A percentile compares a stretch with the other conserved stretches of the same genome.
phyloP scores from a whole-genome alignment of 2,888 invertebrate species.

The Eledona agricola region DNA sequence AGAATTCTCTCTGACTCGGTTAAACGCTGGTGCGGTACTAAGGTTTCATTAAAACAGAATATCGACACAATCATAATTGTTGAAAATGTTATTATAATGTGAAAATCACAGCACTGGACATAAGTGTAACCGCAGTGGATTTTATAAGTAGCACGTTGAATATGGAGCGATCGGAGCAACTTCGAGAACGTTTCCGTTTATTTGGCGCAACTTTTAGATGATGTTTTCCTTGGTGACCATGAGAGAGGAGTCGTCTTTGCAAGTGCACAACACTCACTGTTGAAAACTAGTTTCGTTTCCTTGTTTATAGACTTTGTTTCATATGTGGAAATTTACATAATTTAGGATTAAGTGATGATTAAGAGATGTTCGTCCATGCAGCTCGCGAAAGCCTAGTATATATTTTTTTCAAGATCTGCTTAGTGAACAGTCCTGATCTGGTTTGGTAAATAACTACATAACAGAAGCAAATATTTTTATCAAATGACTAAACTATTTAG shows the following conservation, averaged over 20 bases:
- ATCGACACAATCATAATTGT: constrained; percentile 18
- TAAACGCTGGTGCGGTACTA: constrained; percentile 12
- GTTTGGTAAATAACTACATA: too few species aligned
- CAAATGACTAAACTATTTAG: too few species aligned
- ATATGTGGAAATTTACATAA: constrained; percentile 23
- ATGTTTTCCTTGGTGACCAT: constrained; percentile 5
- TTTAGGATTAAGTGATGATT: constrained; percentile 13
- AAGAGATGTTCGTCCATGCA: too few species aligned
- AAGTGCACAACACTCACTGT: constrained; percentile 19
- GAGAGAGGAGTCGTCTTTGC: constrained; percentile 8
- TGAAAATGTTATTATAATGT: too few species aligned
- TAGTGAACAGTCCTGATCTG: too few species aligned
- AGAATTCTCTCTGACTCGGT: constrained; percentile 11
- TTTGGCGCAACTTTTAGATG: too few species aligned
- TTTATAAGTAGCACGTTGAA: constrained; percentile 17
- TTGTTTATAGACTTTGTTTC: constrained; percentile 15
- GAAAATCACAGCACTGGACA: constrained; percentile 20
- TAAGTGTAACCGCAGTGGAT: constrained; percentile 7
- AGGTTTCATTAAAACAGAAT: constrained; percentile 8
- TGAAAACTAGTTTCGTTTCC: constrained; percentile 22
- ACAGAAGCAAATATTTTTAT: too few species aligned
- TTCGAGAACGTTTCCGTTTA: too few species aligned
- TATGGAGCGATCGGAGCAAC: too few species aligned
- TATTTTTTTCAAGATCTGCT: too few species aligned
- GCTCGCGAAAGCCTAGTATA: too few species aligned